A percentile compares a stretch with the other conserved stretches of the same genome.
Conservation (phyloP, 2,797 vertebrate species). For the Channallabes apus region DNA sequence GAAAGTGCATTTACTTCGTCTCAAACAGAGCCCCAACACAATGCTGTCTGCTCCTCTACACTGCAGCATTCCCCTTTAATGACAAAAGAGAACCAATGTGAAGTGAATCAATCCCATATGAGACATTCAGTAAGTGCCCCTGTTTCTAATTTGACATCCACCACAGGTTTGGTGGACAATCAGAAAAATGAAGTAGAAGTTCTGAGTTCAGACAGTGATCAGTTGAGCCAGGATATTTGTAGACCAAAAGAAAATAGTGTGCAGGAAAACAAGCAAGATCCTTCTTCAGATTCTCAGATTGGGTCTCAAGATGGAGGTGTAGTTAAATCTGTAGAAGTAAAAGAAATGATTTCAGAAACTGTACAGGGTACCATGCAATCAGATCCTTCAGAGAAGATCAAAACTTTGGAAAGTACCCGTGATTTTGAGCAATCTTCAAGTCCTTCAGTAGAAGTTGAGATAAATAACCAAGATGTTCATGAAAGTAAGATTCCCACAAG, state of each 20-base stretch:
- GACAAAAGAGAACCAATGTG: constrained; percentile 11
- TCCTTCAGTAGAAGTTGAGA: neutral
- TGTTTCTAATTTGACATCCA: constrained; percentile 18
- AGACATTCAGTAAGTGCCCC: constrained; percentile 1
- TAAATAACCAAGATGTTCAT: constrained; percentile 8
- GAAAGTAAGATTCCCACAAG: constrained; percentile 8
- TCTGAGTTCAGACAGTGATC: neutral
- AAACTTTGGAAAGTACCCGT: constrained; percentile 20
- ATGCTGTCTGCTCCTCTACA: neutral
- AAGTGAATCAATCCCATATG: constrained; percentile 11
- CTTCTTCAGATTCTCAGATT: constrained; percentile 11
- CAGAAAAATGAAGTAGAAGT: neutral
- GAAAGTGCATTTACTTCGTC: constrained; percentile 1
- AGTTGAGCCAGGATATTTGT: constrained; percentile 13
- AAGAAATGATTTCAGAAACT: constrained; percentile 23
- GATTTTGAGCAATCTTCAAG: constrained; percentile 6
- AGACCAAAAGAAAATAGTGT: constrained; percentile 11
- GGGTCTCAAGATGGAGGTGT: constrained; percentile 19
- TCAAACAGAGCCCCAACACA: constrained; percentile 28
- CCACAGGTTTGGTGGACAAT: neutral
- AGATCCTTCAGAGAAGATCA: constrained; percentile 5
- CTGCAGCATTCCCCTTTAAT: neutral
- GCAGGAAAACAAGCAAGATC: constrained; percentile 20
- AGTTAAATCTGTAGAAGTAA: constrained; percentile 21
- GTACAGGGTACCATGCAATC: neutral